Conservation (phyloP, 2,888 invertebrate genomes). For the Mimumesa dahlbomi region DNA sequence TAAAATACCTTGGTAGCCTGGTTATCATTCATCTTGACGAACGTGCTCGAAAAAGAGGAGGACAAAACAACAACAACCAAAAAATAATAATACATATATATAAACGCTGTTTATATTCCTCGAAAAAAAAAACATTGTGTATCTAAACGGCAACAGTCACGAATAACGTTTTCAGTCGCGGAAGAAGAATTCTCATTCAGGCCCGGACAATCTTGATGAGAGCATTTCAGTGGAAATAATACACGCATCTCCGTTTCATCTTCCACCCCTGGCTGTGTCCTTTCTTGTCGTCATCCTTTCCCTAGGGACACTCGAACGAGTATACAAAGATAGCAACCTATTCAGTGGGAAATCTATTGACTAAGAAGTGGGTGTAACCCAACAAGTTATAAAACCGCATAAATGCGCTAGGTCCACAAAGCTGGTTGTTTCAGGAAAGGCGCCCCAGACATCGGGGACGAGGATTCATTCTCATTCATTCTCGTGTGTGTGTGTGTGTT, state of each 20-base stretch:
- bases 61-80: background rate
- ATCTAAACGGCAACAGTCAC: slow-evolving; percentile 13
- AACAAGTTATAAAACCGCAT: slow-evolving; percentile 47
- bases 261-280: slow-evolving; percentile 8
- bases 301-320: slow-evolving; percentile 19
- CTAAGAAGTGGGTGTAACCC: slow-evolving; percentile 48
- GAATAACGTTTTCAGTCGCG: slow-evolving; percentile 19
- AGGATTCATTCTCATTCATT: slow-evolving; percentile 19
- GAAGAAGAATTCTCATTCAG: slow-evolving; percentile 35
- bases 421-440: slow-evolving; percentile 31
- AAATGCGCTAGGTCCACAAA: slow-evolving; percentile 30
- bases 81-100: background rate
- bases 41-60: background rate
- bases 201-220: slow-evolving; percentile 49
- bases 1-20: slow-evolving; percentile 38
- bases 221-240: slow-evolving; percentile 45
- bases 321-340: slow-evolving; percentile 25
- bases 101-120: slow-evolving; percentile 33
- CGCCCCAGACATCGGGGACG: slow-evolving; percentile 10
- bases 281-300: slow-evolving; percentile 30
- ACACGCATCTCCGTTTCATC: slow-evolving; percentile 38
- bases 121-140: slow-evolving; percentile 24
- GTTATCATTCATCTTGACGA: background rate
- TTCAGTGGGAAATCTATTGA: slow-evolving; percentile 51
- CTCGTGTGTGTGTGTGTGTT: background rate